A percentile compares a stretch with the other conserved stretches of the same genome.
These are phyloP conservation scores for Chrysolophus pictus DNA, from an alignment of 2,797 vertebrate species.

Conservation along the genomic window DNA sequence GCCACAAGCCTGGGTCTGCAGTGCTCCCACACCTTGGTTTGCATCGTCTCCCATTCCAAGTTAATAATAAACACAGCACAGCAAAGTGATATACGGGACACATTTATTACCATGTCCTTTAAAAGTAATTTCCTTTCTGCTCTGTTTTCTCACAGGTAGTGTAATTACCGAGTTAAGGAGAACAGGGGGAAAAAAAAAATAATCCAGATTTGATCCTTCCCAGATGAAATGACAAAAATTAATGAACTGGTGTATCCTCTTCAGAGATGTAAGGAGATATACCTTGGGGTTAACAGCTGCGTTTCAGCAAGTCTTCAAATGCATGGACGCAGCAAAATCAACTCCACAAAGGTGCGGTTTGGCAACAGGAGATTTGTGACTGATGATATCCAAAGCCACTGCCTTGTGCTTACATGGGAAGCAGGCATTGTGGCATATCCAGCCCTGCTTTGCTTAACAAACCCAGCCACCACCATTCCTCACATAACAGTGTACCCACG, in stretches of 20 bases:
- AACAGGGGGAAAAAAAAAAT: neutral
- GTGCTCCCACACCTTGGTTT: accelerated
- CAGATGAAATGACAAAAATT: conserved; percentile 61
- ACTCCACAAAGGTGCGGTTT: neutral
- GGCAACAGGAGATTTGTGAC: neutral
- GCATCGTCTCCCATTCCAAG: neutral
- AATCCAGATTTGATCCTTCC: conserved; percentile 64
- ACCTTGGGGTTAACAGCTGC: conserved; percentile 49
- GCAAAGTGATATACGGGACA: conserved; percentile 45
- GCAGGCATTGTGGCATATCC: neutral
- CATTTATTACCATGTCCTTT: conserved; percentile 64
- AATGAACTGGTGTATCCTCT: conserved; percentile 32
- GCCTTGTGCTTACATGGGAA: neutral
- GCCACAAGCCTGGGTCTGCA: neutral
- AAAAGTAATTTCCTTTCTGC: conserved; percentile 67
- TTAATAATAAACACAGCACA: conserved; percentile 56
- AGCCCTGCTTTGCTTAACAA: neutral
- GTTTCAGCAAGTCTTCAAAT: conserved; percentile 52
- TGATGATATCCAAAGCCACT: neutral
- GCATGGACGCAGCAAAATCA: neutral
- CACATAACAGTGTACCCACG: neutral
- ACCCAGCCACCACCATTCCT: neutral
- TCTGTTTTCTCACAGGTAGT: conserved; percentile 63
- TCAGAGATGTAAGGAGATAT: conserved; percentile 36
- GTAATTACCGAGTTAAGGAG: conserved; percentile 57